Evolutionary conservation across 2,797 vertebrate species (phyloP).

Genomic region (Clarias pachynema): DNA sequence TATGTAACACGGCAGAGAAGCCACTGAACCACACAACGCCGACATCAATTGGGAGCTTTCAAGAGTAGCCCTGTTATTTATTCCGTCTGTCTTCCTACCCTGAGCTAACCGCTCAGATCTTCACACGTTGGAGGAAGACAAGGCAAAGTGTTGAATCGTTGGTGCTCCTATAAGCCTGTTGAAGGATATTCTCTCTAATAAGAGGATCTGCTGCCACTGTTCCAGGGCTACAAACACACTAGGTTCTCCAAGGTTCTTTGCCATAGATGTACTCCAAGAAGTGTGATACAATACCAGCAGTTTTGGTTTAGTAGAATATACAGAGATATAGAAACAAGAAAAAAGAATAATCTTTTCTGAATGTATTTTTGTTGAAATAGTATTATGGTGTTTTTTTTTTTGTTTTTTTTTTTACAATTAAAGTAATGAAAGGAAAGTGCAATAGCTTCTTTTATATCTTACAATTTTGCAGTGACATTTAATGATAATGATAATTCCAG

Average conservation of each 20-base stretch:
- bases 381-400: not conserved
- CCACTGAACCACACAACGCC: slow-evolving; percentile 59
- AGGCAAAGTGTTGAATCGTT: slow-evolving; percentile 58
- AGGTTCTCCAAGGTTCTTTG: slow-evolving; percentile 24
- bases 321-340: not conserved
- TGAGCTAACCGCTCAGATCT: slow-evolving; percentile 58
- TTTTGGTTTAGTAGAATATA: not conserved
- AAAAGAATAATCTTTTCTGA: not conserved
- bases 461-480: not conserved
- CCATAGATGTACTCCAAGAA: slow-evolving; percentile 10
- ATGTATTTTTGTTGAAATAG: not conserved
- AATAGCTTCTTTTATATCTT: not conserved
- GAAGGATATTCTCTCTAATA: slow-evolving; percentile 49
- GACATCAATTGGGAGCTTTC: slow-evolving; percentile 61
- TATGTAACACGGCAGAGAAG: slow-evolving; percentile 54
- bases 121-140: slow-evolving; percentile 58
- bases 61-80: slow-evolving; percentile 61
- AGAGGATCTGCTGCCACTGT: slow-evolving; percentile 46
- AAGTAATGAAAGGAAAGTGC: not conserved
- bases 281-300: slow-evolving; percentile 36
- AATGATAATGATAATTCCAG: not conserved
- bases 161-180: slow-evolving; percentile 46
- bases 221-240: slow-evolving; percentile 19
- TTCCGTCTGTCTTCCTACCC: slow-evolving; percentile 60
- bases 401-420: not conserved